Percentiles rank a stretch among this genome's conserved stretches.
These are phyloP conservation scores for Anticlea derivata DNA, from an alignment of 2,888 invertebrate species.

Conservation along the genomic window DNA sequence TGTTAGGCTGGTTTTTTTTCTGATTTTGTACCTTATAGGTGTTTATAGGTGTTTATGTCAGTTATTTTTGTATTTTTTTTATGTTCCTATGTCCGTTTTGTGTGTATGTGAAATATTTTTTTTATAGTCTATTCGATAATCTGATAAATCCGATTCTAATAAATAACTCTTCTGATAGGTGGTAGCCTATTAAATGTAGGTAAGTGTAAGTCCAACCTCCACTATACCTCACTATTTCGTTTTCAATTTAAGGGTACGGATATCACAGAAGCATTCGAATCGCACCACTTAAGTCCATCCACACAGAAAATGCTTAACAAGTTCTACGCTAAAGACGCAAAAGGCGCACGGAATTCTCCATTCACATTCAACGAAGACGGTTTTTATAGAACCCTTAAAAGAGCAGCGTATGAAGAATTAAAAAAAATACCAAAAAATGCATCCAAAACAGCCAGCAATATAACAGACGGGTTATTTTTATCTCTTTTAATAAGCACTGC, in stretches of 20 bases:
- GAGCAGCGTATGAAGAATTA: slow-evolving; percentile 79
- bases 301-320: slow-evolving; percentile 65
- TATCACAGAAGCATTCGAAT: slow-evolving; percentile 90
- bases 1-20: too few relatives aligned
- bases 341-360: slow-evolving; percentile 86
- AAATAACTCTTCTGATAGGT: too few relatives aligned
- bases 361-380: slow-evolving; percentile 89
- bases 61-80: too few relatives aligned
- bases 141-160: too few relatives aligned
- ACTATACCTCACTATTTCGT: slow-evolving; percentile 3
- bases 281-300: slow-evolving; percentile 86
- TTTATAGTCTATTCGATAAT: too few relatives aligned
- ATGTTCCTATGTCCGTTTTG: too few relatives aligned
- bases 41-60: too few relatives aligned
- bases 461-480: slow-evolving; percentile 65
- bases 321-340: slow-evolving; percentile 85
- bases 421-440: slow-evolving; percentile 70
- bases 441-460: slow-evolving; percentile 46
- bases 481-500: slow-evolving; percentile 62
- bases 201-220: too few relatives aligned
- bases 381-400: slow-evolving; percentile 89
- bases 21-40: too few relatives aligned
- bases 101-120: too few relatives aligned
- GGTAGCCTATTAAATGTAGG: too few relatives aligned
- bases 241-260: slow-evolving; percentile 78